Conservation (phyloP, 2,113 vertebrate species). For the Oxyura jamaicensis region DNA sequence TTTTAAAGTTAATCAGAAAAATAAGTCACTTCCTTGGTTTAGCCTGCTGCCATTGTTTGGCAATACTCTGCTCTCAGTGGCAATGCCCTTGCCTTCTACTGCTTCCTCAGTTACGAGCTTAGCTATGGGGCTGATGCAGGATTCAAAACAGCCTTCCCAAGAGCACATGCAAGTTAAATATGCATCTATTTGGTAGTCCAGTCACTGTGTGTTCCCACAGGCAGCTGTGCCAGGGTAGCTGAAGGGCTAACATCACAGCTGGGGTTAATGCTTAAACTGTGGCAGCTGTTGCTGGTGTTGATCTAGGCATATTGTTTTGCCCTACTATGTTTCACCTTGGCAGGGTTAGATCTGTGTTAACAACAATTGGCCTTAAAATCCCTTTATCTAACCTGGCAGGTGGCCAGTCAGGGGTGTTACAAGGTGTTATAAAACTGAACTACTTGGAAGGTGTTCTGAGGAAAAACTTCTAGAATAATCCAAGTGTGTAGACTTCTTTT, state of each 20-base stretch:
- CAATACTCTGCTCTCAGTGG: rapidly evolving
- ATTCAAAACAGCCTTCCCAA: neutral
- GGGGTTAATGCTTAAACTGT: neutral
- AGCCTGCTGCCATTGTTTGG: neutral
- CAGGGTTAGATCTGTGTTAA: neutral
- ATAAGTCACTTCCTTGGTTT: rapidly evolving
- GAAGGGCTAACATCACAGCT: neutral
- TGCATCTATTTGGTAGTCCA: rapidly evolving
- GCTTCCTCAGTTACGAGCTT: neutral
- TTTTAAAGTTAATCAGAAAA: neutral
- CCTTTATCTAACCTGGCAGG: neutral
- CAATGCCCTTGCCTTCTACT: neutral
- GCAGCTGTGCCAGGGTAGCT: neutral
- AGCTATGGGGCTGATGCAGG: neutral
- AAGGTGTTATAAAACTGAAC: neutral
- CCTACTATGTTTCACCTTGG: neutral
- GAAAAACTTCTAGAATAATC: neutral
- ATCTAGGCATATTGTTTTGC: neutral
- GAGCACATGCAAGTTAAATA: neutral
- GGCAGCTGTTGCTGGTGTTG: neutral
- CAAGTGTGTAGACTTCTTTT: neutral
- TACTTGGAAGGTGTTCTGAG: neutral
- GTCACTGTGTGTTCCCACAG: neutral
- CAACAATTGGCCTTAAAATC: neutral
- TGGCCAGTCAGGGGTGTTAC: neutral